phyloP scores from a whole-genome alignment of 1,140 invertebrate species.

The Acromyrmex heyeri region DNA sequence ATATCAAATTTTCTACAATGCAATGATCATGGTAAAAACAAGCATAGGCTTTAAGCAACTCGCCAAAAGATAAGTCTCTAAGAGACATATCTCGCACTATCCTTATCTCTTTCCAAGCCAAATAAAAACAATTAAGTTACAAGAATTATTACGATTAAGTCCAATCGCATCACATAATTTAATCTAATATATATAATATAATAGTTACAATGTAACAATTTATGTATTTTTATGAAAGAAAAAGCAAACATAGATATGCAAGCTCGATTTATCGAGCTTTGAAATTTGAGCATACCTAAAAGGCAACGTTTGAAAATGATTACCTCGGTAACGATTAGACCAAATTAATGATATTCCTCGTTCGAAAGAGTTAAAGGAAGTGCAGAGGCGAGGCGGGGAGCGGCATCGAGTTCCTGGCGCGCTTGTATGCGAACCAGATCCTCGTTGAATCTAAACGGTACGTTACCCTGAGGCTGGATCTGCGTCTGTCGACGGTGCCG shows the following conservation, averaged over 20 bases:
- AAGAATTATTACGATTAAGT: background rate
- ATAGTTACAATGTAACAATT: background rate
- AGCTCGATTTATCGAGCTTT: background rate
- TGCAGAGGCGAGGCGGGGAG: conserved; percentile 40
- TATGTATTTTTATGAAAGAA: background rate
- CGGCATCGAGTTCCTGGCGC: conserved; percentile 54
- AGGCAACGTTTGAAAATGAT: background rate
- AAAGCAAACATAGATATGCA: background rate
- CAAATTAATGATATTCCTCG: background rate
- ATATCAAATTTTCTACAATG: conserved; percentile 49
- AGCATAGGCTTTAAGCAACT: conserved; percentile 54
- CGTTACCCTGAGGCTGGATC: conserved; percentile 86
- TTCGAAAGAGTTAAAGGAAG: conserved; percentile 37
- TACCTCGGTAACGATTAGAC: background rate
- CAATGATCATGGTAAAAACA: conserved; percentile 52
- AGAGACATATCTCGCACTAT: conserved; percentile 19
- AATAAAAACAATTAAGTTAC: background rate
- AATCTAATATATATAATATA: background rate
- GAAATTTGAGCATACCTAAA: background rate
- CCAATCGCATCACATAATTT: background rate
- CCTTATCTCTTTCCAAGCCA: conserved; percentile 38
- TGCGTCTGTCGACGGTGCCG: conserved; percentile 84
- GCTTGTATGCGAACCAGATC: conserved; percentile 59
- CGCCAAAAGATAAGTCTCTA: conserved; percentile 40
- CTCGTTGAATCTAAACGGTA: conserved; percentile 74